A percentile compares a stretch with the other conserved stretches of the same genome.
These are phyloP conservation scores for Styela clava DNA, from an alignment of 23 tunicate species.

Conservation along the genomic window DNA sequence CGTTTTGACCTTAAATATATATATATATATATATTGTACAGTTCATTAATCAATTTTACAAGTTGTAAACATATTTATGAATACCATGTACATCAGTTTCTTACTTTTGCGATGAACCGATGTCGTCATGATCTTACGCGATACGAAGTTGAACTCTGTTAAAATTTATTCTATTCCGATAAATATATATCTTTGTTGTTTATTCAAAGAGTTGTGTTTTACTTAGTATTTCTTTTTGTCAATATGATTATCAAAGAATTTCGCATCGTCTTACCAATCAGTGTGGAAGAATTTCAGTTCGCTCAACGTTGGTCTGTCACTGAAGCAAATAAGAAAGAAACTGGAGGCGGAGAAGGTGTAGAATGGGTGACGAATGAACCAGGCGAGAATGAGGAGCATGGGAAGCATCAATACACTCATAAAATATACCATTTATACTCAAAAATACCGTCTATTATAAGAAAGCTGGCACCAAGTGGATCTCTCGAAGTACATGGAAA, in stretches of 20 bases:
- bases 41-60: no score
- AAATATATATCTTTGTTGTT: no score
- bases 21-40: no score
- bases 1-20: no score
- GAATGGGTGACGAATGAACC: slow-evolving; percentile 68
- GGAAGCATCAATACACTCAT: slow-evolving; percentile 62
- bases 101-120: no score
- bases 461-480: slow-evolving; percentile 37
- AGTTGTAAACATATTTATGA: no score
- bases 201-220: no score
- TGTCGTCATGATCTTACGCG: no score
- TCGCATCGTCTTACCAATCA: slow-evolving; percentile 63
- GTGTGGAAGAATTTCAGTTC: slow-evolving; percentile 54
- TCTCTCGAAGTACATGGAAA: slow-evolving; percentile 33
- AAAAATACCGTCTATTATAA: slow-evolving; percentile 43
- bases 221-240: no score
- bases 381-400: slow-evolving; percentile 18
- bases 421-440: slow-evolving; percentile 53
- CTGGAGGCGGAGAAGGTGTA: slow-evolving; percentile 92
- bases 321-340: slow-evolving; percentile 73
- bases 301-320: slow-evolving; percentile 64
- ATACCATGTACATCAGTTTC: no score
- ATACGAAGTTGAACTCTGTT: no score
- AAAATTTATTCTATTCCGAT: no score
- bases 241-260: slow-evolving; percentile 72